Evolutionary conservation across 2,797 vertebrate species (phyloP).

Genomic region (Buphagus erythrorhynchus): DNA sequence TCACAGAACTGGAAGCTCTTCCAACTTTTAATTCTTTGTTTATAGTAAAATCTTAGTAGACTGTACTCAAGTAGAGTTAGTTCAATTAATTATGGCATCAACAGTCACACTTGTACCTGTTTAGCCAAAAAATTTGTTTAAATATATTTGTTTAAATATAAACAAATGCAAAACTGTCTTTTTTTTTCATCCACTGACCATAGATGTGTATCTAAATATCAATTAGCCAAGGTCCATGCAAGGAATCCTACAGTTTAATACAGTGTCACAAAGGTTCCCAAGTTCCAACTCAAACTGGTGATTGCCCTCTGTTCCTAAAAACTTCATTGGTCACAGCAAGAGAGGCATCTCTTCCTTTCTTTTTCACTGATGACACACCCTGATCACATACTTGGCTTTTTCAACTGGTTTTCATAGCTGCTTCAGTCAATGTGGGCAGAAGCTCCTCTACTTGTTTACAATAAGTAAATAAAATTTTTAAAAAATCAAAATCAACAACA

Average conservation of each 20-base stretch:
- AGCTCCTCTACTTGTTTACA: neutral
- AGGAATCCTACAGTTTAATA: neutral
- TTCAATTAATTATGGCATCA: neutral
- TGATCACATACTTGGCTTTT: neutral
- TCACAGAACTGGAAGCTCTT: conserved; percentile 4
- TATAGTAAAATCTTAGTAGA: neutral
- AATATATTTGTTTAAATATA: too few relatives aligned
- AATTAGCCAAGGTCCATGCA: neutral
- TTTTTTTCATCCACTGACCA: neutral
- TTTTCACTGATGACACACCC: neutral
- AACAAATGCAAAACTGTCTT: neutral
- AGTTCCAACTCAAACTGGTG: neutral
- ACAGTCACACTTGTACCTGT: neutral
- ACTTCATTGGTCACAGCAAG: neutral
- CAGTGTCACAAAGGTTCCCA: neutral
- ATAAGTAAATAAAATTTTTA: neutral
- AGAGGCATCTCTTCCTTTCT: neutral
- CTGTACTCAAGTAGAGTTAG: neutral
- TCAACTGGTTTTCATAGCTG: neutral
- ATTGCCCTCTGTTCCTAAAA: neutral
- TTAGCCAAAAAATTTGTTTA: neutral
- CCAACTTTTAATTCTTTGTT: neutral
- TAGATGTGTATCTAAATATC: neutral
- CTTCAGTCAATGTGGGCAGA: neutral
- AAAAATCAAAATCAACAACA: neutral